Evolutionary conservation across 2,888 invertebrate species (phyloP), one percentile per base, ranked within the genome.

Genomic region (Eueremaeus valkanovi): DNA sequence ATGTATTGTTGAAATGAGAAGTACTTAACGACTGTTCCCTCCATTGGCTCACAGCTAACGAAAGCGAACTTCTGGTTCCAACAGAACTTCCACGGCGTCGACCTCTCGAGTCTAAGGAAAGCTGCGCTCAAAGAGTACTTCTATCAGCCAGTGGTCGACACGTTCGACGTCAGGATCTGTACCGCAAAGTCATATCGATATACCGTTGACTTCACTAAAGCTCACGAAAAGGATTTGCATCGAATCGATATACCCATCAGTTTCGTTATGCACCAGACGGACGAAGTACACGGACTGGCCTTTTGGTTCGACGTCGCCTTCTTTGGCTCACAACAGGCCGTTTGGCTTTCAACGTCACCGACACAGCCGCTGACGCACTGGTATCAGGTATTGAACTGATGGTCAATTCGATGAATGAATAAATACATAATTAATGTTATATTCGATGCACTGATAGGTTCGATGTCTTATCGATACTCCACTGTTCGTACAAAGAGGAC

Each of bases 301-400:
- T 98, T 99, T 86, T 99, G 99, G 98, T 99, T 99, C 84, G 97
- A 99, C 85, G 97, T 98, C 31, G 91, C 96, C 79, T 98, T 99
- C 85, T 89, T 92, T 76, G 97, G 98, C 49, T 89, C 89, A 66
- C 89, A 78, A 58, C 91, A 93, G 82, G 91, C 93, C 77, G 91
- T 98, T 76, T 98, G 98, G 97, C 85, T 99, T 42, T 97, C 97
- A 9, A 99, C 99, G 8, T 91, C 97, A 0, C 98, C 98, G 0
- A 97, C 97, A 3, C 97, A 98, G 83, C 95, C 97, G 0, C 86
- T 99, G 27, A 99, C 98, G 36, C 98, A 99, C 84, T 99, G 98
- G 99, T 98, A 99, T 85, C 77, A 77, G 70, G 68, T 74, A 74
- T 51, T 42, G 13, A 27, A 29, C 29, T 9, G 24, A 11, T 6